Base-by-base conservation (phyloP, 2,113 vertebrate genomes). In the Cephalopholis sonnerati region DNA sequence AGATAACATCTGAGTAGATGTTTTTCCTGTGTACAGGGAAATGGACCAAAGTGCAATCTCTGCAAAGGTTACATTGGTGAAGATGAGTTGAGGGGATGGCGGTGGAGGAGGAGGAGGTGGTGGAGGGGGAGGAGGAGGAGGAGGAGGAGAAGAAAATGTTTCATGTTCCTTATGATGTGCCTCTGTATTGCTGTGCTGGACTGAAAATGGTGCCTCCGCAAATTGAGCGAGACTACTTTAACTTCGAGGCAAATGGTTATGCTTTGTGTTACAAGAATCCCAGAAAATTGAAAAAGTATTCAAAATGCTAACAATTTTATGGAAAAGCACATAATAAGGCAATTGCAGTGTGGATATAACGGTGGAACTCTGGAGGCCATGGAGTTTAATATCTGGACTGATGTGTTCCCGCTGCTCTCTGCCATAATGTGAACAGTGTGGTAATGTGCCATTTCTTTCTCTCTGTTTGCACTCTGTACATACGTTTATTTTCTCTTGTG, bases 21-120 rank as follows among this genome's bases (percentile, higher is more conserved):
- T 71, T 75, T 75, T 80, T 89, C 78, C 78, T 85, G 17, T 84
- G 75, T 85, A 79, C 74, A 88, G 92, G 84, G 44, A 92, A 92
- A 93, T 92, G 85, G 89, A 87, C 91, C 62, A 83, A 90, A 91
- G 88, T 86, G 82, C 88, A 92, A 90, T 91, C 86, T 92, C 77
- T 91, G 86, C 80, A 88, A 87, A 88, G 89, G 91, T 90, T 87
- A 90, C 79, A 79, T 74, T 82, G 86, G 85, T 69, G 82, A 79
- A 91, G 87, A 90, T 88, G 88, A 91, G 81, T 86, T 84, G 66
- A 81, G 87, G 79, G 62, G 67, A 41, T 72, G 81, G 68, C 61
- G 64, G 54, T 18, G 69, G 58, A 2, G 61, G 55, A 25, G 62
- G 44, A 18, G 72, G 69, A 17, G 27, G 27, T 58, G 68, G 76